Base-by-base conservation (phyloP, 1,140 invertebrate genomes). In the Caerostris darwini region DNA sequence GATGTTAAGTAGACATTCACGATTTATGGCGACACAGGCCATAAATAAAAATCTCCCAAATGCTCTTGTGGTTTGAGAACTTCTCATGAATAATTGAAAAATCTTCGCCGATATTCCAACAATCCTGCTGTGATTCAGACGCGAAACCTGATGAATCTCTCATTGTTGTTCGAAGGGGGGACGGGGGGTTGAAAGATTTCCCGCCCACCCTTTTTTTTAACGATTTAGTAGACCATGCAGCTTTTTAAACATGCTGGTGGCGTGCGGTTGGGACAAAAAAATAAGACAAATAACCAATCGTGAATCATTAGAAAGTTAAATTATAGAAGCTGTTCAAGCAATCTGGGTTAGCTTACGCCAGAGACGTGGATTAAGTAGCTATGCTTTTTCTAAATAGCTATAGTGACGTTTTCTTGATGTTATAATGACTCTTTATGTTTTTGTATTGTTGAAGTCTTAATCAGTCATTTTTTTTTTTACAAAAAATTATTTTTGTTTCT, bases 21-120 rank as follows among this genome's bases (percentile, higher is more conserved):
- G 69, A 77, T 77, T 53, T 77, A 77, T 77, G 50, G 69, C 34
- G 3, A 7, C 19, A 77, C 8, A 8, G 10, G 69, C 10, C 8
- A 77, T 77, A 77, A 77, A 77, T 77, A 19, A 77, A 5, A 77
- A 53, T 12, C 14, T 77, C n/a, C 34, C 50, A 50, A 50, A 34
- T 77, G 50, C 69, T n/a, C 69, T 50, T 61, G 10, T 61, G 59
- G 59, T 14, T 77, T 34, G 10, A 77, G 50, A 77, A 50, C 50
- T 61, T 77, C 34, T 77, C 69, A 77, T 77, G 69, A 77, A 77
- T 77, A 77, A 77, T 77, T 77, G 69, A 77, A 77, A n/a, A 77
- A 77, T 77, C 69, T 10, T 77, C 69, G 5, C 69, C 14, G 34
- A 34, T 12, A 4, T 19, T 4, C 67, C 7, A 69, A 69, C n/a